Conservation (phyloP, 2,888 invertebrate species). For the Scaptomyza reducta region DNA sequence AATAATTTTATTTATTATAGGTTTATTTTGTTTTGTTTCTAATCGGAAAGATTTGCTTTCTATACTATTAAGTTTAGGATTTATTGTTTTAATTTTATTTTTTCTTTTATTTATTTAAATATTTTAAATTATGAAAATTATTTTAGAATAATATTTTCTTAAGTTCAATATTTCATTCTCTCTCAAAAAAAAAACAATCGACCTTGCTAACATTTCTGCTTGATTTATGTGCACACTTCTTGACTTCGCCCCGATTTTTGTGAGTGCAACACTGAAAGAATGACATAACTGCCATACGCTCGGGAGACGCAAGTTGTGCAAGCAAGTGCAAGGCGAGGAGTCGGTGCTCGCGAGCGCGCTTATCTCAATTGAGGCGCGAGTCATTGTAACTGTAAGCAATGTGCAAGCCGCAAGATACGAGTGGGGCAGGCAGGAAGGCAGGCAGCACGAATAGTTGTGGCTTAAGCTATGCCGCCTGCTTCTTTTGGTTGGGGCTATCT, state of each 20-base stretch:
- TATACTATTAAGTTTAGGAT: no score
- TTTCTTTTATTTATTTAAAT: no score
- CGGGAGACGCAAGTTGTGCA: constrained; percentile 9
- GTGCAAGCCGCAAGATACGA: constrained; percentile 38
- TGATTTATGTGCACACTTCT: background rate
- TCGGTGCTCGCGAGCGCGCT: constrained; percentile 48
- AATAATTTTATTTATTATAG: no score
- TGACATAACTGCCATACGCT: constrained; percentile 65
- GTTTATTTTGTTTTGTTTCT: no score
- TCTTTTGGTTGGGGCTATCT: constrained; percentile 14
- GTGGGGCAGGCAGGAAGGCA: constrained; percentile 28
- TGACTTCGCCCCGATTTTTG: background rate
- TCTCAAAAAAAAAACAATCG: no score
- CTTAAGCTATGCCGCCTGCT: constrained; percentile 13
- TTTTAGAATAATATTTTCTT: no score
- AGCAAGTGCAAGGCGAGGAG: constrained; percentile 13
- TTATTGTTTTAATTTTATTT: no score
- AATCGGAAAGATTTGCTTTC: no score
- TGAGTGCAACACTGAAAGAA: constrained; percentile 46
- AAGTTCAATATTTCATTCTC: no score
- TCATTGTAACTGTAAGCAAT: constrained; percentile 72
- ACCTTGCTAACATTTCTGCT: background rate
- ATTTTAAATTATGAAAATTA: no score
- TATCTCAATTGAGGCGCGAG: constrained; percentile 75
- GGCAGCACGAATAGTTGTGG: constrained; percentile 11